Base-by-base conservation (phyloP, 2,113 vertebrate genomes). In the Axis porcinus region DNA sequence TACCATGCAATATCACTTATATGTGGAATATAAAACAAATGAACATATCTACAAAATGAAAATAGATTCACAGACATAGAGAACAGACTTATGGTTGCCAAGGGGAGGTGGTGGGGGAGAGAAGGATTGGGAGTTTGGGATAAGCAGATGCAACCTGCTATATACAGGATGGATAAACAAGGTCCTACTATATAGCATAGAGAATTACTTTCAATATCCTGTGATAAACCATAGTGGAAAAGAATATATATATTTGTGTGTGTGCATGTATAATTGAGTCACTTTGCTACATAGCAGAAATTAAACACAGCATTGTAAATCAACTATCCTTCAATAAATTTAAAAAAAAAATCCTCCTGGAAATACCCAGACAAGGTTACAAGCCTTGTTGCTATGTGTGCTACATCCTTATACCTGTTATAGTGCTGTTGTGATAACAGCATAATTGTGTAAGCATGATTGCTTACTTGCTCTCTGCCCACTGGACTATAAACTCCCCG, bases 361-460 rank as follows among this genome's bases (percentile, higher is more conserved):
- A 83, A 78, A 58, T 16, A 11, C 86, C 25, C 25, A 50, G 76
- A 16, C 45, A 52, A 52, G 4, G 17, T 33, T 11, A 50, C 15
- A 2, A 13, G 25, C 23, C 36, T 33, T 36, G 9, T 6, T 4
- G 27, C 54, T 1, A 1, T n/a, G 52, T 27, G 0, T 3, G 3
- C 15, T 19, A 0, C 5, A 6, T 45, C 57, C 60, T 74, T 28
- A 2, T 16, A 33, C 40, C n/a, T 28, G 3, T 52, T 13, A 1
- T 1, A 36, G 55, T 9, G 52, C 52, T 90, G 81, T 50, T 60
- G 4, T 57, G 28, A 3, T 1, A 19, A 13, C 0, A 36, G 23
- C 4, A 2, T 23, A 28, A 74, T 7, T 30, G 30, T 40, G 36
- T 25, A 14, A 85, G 16, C 2, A 1, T 43, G 28, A n/a, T 70